Evolutionary conservation across 2,888 invertebrate genomes (phyloP).

Genomic region (Euspilapteryx auroguttella): DNA sequence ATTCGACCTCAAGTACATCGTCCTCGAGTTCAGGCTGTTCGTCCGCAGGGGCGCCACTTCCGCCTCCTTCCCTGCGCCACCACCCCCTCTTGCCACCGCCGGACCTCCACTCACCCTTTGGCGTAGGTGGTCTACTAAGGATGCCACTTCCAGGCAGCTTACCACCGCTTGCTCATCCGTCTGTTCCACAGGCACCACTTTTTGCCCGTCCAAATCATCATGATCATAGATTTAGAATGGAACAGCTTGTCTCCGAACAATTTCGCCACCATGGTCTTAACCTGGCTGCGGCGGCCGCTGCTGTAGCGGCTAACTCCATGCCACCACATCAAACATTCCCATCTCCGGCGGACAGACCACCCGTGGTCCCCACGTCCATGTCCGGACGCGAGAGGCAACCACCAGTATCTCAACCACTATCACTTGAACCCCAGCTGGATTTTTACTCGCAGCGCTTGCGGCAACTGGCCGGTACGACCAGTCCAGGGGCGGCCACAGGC

Average conservation of each 20-base stretch:
- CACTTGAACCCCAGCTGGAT: constrained; percentile 90
- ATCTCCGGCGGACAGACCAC: constrained; percentile 62
- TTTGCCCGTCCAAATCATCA: constrained; percentile 78
- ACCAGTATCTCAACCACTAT: constrained; percentile 66
- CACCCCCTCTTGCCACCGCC: constrained; percentile 71
- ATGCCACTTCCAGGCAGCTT: constrained; percentile 71
- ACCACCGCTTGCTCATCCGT: constrained; percentile 67
- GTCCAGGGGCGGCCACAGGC: constrained; percentile 88
- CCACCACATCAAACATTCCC: constrained; percentile 66
- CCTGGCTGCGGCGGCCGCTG: constrained; percentile 75
- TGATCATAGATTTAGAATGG: constrained; percentile 80
- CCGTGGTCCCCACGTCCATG: constrained; percentile 52
- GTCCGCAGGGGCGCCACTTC: constrained; percentile 55
- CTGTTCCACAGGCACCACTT: constrained; percentile 71
- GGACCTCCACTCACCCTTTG: constrained; percentile 76
- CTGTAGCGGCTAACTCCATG: constrained; percentile 65
- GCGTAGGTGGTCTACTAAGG: constrained; percentile 70
- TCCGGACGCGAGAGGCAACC: constrained; percentile 49
- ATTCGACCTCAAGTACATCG: constrained; percentile 60
- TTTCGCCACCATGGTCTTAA: constrained; percentile 79
- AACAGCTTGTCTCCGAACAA: constrained; percentile 81
- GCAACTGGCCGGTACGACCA: constrained; percentile 95
- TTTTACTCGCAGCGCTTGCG: constrained; percentile 99
- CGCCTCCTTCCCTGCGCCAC: constrained; percentile 67
- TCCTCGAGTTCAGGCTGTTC: constrained; percentile 61